Evolutionary conservation across 1,140 invertebrate species (phyloP), one percentile per base, ranked within the genome.

Genomic region (Drosophila bipectinata): DNA sequence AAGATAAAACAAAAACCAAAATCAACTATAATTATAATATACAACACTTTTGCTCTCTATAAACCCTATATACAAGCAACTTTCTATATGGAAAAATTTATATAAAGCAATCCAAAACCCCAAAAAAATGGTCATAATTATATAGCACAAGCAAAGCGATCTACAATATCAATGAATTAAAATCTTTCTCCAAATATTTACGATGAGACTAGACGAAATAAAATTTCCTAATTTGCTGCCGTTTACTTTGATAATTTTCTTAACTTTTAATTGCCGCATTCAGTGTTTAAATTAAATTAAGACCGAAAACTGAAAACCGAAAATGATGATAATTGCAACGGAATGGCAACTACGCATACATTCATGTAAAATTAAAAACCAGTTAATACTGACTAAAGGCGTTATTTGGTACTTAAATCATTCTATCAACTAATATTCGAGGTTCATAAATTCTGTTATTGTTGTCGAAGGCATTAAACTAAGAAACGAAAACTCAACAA

Each of bases 31-130:
- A 77, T 55, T 73, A 68, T 68, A 75, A 64, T 83, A 61, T 21
- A 63, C 62, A 64, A 49, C 48, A 84, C 72, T 84, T 84, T 84
- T 84, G 59, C 77, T 84, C 80, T 84, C 77, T 84, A 84, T 79
- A 64, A 84, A 73, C 76, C 72, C 67, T 79, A 84, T 84, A 84
- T 84, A 84, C 77, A 83, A 79, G 59, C 59, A 79, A 72, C 67
- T 84, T 84, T 84, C 76, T 83, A 84, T 75, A 83, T 66, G 72
- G 61, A 76, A 73, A 45, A 45, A 73, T 79, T 75, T 59, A 78
- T 71, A 56, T 56, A 73, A 54, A 71, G 49, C 61, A 71, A 66
- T 44, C 66, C 49, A 55, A 53, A 56, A 21, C 41, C 10, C 41
- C 15, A 44, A 44, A 44, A 63, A 45, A 64, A 53, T 59, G 24